A percentile compares a stretch with the other conserved stretches of the same genome.
These are phyloP conservation scores for Aethina tumida DNA, from an alignment of 1,140 invertebrate genomes.

Conservation along the genomic window DNA sequence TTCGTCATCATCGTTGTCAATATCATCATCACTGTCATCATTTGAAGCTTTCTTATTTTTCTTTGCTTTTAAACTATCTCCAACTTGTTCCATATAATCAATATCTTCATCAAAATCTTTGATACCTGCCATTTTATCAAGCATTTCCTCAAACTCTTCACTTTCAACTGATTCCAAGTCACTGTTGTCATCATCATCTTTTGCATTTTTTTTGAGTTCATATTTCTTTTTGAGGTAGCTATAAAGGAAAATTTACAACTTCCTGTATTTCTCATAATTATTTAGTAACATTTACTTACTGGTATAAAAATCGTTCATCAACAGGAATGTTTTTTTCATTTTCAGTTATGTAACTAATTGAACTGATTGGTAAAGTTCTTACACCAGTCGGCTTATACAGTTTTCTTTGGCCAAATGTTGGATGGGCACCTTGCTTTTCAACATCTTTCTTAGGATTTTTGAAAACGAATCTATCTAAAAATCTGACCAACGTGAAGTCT, in stretches of 20 bases:
- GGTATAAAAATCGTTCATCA: constrained; percentile 73
- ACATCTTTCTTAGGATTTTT: constrained; percentile 84
- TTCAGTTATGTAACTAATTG: constrained; percentile 57
- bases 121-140: constrained; percentile 50
- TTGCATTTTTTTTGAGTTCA: constrained; percentile 21
- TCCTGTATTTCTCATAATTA: background rate
- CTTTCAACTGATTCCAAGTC: constrained; percentile 77
- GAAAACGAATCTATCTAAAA: constrained; percentile 90
- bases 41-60: constrained; percentile 25
- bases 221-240: constrained; percentile 44
- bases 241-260: constrained; percentile 16
- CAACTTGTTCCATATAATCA: constrained; percentile 45
- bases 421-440: constrained; percentile 40
- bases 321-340: constrained; percentile 61
- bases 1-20: constrained; percentile 33
- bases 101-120: constrained; percentile 40
- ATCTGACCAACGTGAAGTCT: constrained; percentile 82
- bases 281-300: constrained; percentile 38
- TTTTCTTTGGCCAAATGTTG: constrained; percentile 47
- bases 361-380: constrained; percentile 54
- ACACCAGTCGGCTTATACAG: constrained; percentile 52
- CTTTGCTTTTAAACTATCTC: constrained; percentile 34
- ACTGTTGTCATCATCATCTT: constrained; percentile 37
- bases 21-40: constrained; percentile 1
- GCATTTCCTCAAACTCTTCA: constrained; percentile 80